These are phyloP conservation scores for Cyclina sinensis DNA, from an alignment of 1,140 invertebrate species.

Conservation along the genomic window DNA sequence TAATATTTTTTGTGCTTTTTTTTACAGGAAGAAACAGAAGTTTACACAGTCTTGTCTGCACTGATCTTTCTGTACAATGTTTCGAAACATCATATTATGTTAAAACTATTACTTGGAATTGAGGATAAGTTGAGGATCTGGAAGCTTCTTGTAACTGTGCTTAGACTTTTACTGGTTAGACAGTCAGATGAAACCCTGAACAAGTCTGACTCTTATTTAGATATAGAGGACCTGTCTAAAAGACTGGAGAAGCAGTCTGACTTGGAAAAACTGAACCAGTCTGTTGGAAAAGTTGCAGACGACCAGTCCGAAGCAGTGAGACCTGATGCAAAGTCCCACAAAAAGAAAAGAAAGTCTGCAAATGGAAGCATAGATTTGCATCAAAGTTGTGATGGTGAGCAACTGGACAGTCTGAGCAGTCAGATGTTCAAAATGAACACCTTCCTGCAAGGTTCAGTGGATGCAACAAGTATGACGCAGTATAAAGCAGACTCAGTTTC, in stretches of 20 bases:
- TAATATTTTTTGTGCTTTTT: neutral
- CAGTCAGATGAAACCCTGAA: neutral
- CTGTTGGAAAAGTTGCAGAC: neutral
- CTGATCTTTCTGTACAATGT: constrained; percentile 21
- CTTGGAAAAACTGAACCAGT: neutral
- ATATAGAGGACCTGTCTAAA: neutral
- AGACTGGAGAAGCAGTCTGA: neutral
- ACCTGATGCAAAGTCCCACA: neutral
- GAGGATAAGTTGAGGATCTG: constrained; percentile 38
- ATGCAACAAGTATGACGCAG: neutral
- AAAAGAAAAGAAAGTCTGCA: constrained; percentile 4
- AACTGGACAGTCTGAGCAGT: neutral
- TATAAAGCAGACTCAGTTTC: neutral
- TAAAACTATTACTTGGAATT: neutral
- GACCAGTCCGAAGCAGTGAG: neutral
- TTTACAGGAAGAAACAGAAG: constrained; percentile 15
- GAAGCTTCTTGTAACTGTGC: neutral
- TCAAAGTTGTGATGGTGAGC: neutral
- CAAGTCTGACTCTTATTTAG: neutral
- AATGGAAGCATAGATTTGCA: neutral
- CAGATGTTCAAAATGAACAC: neutral
- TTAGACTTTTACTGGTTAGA: neutral
- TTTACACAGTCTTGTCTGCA: constrained; percentile 19
- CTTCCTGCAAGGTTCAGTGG: neutral
- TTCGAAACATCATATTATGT: neutral